phyloP scores from a whole-genome alignment of 2,113 vertebrate species.

The Terrapene triunguis region DNA sequence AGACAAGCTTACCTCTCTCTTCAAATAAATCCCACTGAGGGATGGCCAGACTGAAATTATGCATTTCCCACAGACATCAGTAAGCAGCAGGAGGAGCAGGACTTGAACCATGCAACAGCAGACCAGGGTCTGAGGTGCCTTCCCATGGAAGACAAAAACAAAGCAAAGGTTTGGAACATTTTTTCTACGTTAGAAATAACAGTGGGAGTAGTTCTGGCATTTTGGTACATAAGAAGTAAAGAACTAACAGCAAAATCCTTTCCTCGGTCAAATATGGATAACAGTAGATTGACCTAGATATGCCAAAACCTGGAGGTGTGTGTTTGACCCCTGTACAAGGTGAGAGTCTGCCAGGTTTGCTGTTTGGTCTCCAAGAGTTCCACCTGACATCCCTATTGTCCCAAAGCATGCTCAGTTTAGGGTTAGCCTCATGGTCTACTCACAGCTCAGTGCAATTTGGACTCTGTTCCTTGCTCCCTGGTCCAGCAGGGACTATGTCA shows the following conservation, averaged over 20 bases:
- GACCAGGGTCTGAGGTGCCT: not conserved
- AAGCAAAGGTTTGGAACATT: not conserved
- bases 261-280: not conserved
- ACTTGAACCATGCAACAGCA: not conserved
- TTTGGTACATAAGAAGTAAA: not conserved
- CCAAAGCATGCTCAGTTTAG: fast-evolving
- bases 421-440: not conserved
- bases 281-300: not conserved
- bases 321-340: not conserved
- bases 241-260: not conserved
- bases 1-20: not conserved
- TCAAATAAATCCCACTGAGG: not conserved
- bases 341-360: not conserved
- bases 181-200: not conserved
- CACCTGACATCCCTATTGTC: not conserved
- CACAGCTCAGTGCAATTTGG: not conserved
- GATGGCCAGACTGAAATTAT: not conserved
- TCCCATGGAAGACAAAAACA: not conserved
- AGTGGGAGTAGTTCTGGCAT: not conserved
- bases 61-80: fast-evolving
- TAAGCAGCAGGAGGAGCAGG: not conserved
- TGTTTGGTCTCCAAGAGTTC: not conserved
- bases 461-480: not conserved
- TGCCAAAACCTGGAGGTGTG: not conserved
- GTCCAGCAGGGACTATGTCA: not conserved